A percentile compares a stretch with the other conserved stretches of the same genome.
phyloP scores from a whole-genome alignment of 2,113 vertebrate species.

The Dipodomys stephensi region DNA sequence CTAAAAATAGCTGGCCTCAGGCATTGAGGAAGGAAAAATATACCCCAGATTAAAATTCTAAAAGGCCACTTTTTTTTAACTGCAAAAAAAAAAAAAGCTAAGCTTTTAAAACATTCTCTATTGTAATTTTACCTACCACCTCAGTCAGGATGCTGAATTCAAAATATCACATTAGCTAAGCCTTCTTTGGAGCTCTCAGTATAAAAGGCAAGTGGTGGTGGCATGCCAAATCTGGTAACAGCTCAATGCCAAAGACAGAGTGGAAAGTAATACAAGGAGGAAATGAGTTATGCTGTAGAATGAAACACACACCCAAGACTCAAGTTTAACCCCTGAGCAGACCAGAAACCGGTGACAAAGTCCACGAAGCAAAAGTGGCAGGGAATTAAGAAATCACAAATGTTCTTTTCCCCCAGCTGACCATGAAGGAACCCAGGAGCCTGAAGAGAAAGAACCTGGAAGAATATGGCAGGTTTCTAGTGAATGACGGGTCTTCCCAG shows the following conservation, averaged over 20 bases:
- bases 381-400: background rate
- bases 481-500: background rate
- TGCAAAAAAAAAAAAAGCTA: background rate
- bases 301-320: conserved; percentile 51
- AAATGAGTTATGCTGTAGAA: conserved; percentile 47
- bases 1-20: conserved; percentile 26
- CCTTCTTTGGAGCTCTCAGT: conserved; percentile 62
- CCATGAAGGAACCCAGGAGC: background rate
- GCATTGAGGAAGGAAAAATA: conserved; percentile 17
- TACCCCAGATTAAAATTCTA: conserved; percentile 36
- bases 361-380: background rate
- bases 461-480: background rate
- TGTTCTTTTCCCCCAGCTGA: background rate
- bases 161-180: conserved; percentile 49
- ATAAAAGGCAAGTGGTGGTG: conserved; percentile 53
- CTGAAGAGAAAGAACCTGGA: background rate
- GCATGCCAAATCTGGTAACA: conserved; percentile 50
- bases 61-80: background rate
- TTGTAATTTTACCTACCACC: background rate
- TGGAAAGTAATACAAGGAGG: conserved; percentile 56
- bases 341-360: background rate
- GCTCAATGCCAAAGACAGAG: background rate
- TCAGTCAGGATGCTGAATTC: background rate
- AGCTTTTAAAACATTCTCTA: conserved; percentile 47
- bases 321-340: conserved; percentile 46